Evolutionary conservation across 2,113 vertebrate genomes (phyloP).

Genomic region (Pelmatolapia mariae): DNA sequence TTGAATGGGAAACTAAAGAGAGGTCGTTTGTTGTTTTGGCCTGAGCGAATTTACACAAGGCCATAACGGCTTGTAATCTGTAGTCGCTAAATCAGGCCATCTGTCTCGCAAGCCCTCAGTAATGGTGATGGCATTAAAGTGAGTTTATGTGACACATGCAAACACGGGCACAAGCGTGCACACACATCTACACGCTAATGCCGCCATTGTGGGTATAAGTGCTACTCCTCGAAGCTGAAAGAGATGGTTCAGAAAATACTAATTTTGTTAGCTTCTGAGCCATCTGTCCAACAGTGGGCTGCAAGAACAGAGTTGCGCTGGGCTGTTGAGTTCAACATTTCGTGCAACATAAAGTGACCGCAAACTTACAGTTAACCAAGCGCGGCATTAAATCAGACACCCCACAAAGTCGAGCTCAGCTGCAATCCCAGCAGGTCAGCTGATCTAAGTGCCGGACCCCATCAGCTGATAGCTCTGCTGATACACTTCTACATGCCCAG

Average conservation of each 20-base stretch:
- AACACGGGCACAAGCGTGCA: not conserved
- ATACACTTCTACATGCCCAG: not conserved
- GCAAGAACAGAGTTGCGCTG: not conserved
- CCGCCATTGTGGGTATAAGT: conserved; percentile 4
- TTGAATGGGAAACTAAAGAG: conserved; percentile 48
- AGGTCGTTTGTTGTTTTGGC: conserved; percentile 42
- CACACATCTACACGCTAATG: not conserved
- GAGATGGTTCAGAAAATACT: conserved; percentile 12
- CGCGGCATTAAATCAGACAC: not conserved
- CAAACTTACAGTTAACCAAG: not conserved
- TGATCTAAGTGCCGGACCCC: not conserved
- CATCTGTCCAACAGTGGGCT: conserved; percentile 9
- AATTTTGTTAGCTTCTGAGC: conserved; percentile 4
- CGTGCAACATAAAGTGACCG: not conserved
- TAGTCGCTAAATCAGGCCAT: conserved; percentile 57
- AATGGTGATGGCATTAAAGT: conserved; percentile 52
- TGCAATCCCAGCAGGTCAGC: not conserved
- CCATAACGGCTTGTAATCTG: conserved; percentile 60
- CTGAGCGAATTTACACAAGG: conserved; percentile 38
- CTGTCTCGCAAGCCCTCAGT: conserved; percentile 52
- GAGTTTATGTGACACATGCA: conserved; percentile 31
- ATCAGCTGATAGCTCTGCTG: not conserved
- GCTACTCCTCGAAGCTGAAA: conserved; percentile 10
- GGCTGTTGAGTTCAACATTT: not conserved
- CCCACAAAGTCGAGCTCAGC: not conserved